Base-by-base conservation (phyloP, 2,797 vertebrate genomes). In the Enteromius mattozi region DNA sequence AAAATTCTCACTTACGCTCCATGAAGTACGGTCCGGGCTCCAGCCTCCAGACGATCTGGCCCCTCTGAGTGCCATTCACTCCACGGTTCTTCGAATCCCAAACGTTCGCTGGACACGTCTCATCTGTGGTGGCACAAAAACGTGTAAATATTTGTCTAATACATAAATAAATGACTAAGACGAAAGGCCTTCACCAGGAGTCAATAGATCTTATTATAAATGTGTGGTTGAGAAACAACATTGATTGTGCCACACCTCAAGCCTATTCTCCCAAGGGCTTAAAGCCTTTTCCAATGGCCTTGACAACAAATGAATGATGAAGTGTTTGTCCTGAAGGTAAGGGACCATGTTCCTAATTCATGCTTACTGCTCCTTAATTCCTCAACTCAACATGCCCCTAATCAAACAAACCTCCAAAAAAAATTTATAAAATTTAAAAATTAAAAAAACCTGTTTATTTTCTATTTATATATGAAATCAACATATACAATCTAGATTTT, bases 31-130 rank as follows among this genome's bases (percentile, higher is more conserved):
- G 97, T 21, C 96, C 97, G 0, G 97, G 91, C 90, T 99, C 98
- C 91, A 99, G 95, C 82, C 96, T 93, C 98, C 98, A 99, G 0
- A 99, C 94, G 71, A 99, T 98, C 90, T 99, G 97, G 40, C 98
- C 98, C 88, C 95, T 96, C 88, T 99, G 98, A 0, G 97, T 98
- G 84, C 98, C 98, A 10, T 98, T 99, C 88, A 99, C 96, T 0
- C 98, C 98, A 0, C 98, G 96, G 84, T 99, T 99, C 93, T 99
- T 99, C 35, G 98, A 99, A 94, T 99, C 98, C 98, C 98, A 99
- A 88, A 99, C 97, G 37, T 99, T 99, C 86, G 97, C 96, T 85
- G 97, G 97, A 90, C 96, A 97, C 19, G 95, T 97, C 93, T 99
- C 98, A 95, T 99, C 98, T 99, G 92, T 75, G 90, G 35, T 21